Percentiles rank a stretch among this genome's conserved stretches.
phyloP scores from a whole-genome alignment of 2,888 invertebrate genomes.

The Andrena praecox region DNA sequence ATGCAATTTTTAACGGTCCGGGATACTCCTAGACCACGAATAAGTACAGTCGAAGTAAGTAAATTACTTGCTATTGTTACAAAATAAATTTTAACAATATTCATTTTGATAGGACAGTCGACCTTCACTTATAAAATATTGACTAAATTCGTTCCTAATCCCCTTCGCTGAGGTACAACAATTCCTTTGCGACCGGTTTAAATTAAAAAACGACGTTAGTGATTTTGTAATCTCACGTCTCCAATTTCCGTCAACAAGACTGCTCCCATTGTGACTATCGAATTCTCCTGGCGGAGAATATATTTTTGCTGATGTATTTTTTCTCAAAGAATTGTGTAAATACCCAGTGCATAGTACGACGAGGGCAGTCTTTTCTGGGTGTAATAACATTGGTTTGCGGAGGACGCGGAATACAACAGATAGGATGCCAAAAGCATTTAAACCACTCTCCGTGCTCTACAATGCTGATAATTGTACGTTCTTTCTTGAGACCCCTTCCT shows the following conservation, averaged over 20 bases:
- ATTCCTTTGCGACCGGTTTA: neutral
- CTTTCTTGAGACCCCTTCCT: too few species aligned
- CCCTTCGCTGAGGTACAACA: neutral
- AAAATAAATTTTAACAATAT: too few species aligned
- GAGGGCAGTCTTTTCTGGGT: neutral
- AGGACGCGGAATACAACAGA: neutral
- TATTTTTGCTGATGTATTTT: neutral
- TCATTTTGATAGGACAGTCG: neutral
- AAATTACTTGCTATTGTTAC: too few species aligned
- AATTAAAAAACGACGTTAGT: neutral
- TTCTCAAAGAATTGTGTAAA: neutral
- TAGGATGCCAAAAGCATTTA: neutral
- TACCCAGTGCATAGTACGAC: neutral
- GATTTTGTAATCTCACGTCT: neutral
- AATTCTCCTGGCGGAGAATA: neutral
- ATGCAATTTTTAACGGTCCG: too few species aligned
- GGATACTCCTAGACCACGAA: too few species aligned
- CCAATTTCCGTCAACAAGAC: neutral
- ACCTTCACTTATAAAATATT: neutral
- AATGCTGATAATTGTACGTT: neutral
- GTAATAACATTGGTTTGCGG: neutral
- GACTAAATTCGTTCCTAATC: neutral
- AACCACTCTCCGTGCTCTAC: conserved; percentile 1
- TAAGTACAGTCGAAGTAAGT: too few species aligned
- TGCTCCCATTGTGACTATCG: neutral